Evolutionary conservation across 2,797 vertebrate genomes (phyloP).

Genomic region (Leuciscus waleckii): DNA sequence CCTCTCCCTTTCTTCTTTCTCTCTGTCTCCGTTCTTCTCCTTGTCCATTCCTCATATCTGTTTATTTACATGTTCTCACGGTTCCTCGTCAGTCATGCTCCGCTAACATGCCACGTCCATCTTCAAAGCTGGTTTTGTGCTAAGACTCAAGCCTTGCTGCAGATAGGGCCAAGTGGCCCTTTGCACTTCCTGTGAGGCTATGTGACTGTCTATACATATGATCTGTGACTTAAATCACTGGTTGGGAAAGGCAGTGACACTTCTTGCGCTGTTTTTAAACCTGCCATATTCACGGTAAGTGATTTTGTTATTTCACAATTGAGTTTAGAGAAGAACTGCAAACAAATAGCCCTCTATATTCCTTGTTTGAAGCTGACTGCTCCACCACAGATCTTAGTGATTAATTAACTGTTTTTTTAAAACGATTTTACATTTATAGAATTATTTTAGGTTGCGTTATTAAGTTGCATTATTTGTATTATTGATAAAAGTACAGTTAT

Average conservation of each 20-base stretch:
- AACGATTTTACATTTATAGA: background rate
- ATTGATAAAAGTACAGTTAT: background rate
- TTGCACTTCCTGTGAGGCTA: constrained; percentile 1
- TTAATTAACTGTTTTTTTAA: background rate
- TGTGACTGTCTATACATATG: background rate
- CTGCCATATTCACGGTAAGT: constrained; percentile 29
- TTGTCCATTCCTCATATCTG: constrained; percentile 55
- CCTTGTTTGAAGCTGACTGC: background rate
- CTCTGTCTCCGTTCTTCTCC: background rate
- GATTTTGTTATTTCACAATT: constrained; percentile 5
- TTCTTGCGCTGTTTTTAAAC: constrained; percentile 17
- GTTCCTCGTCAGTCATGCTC: constrained; percentile 67
- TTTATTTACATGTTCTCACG: constrained; percentile 48
- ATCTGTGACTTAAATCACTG: constrained; percentile 1
- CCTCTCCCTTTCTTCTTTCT: background rate
- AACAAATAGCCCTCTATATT: background rate
- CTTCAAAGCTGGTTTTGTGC: constrained; percentile 78
- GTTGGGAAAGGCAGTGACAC: background rate
- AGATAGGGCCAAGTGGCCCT: constrained; percentile 3
- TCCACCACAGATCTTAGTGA: background rate
- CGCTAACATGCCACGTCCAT: constrained; percentile 73
- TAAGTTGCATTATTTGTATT: background rate
- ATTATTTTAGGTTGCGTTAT: background rate
- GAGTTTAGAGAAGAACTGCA: background rate
- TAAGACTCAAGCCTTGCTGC: constrained; percentile 58